Base-by-base conservation (phyloP, 2,113 vertebrate genomes). In the Sinocyclocheilus grahami region DNA sequence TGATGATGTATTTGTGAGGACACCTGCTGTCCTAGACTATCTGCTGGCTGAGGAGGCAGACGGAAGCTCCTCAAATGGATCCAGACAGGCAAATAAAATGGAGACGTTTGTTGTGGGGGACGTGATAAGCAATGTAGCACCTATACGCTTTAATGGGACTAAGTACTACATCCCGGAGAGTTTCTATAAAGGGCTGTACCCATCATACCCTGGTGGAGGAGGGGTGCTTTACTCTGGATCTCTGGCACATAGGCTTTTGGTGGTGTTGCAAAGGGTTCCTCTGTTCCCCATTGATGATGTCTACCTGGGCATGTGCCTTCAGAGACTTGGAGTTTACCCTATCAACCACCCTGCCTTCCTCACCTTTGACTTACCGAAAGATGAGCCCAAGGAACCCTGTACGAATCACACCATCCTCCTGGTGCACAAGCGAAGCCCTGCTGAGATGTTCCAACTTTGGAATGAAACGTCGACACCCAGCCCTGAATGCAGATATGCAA, bases 251-350 rank as follows among this genome's bases (percentile, higher is more conserved):
- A 91, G 87, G 18, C 93, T 96, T 4, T 60, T 89, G 4, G 0
- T 72, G 13, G 78, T 93, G 2, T 93, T 94, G 1, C 86, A 87
- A 63, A 91, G 87, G 20, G 90, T 96, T 53, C 87, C 93, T 86
- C 90, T 95, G 37, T 96, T 91, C 83, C 95, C 95, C 67, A 95
- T 95, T 8, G 94, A 96, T 1, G 95, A 96, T 0, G 93, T 95
- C 18, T 96, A 91, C 3, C 88, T 95, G 10, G 95, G 95, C 13
- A 95, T 96, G 95, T 96, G 95, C 79, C 91, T 96, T 88, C 2
- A 62, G 9, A 90, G 90, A 14, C 90, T 96, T 0, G 91, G 93
- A 0, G 58, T 91, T 11, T 5, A 33, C 0, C 94, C 94, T 0
- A 18, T 48, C 3, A 83, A 92, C 82, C 90, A 95, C 80, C 89